A percentile compares a stretch with the other conserved stretches of the same genome.
These are phyloP conservation scores for Ceratina japonica DNA, from an alignment of 1,140 invertebrate genomes.

Conservation along the genomic window DNA sequence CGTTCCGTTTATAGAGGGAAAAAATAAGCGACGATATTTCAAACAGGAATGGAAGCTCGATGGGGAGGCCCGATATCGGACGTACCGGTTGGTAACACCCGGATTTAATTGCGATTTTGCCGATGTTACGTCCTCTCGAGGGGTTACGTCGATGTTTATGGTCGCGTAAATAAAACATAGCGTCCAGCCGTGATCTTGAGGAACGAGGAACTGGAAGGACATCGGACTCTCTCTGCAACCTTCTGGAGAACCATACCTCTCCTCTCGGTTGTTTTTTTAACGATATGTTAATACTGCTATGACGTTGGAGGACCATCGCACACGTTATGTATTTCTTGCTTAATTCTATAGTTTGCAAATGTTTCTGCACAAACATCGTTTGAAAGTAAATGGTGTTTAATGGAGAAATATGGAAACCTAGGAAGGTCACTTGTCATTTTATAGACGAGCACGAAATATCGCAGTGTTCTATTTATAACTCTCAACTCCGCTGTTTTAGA, in stretches of 20 bases:
- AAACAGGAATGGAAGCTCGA: background rate
- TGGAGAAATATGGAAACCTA: background rate
- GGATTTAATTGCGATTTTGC: constrained; percentile 2
- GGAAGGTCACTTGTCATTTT: background rate
- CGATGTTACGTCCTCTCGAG: background rate
- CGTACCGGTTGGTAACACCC: background rate
- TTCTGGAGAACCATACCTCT: background rate
- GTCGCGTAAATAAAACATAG: background rate
- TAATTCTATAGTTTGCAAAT: background rate
- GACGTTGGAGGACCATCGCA: background rate
- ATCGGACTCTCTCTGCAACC: background rate
- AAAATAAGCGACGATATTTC: constrained; percentile 5
- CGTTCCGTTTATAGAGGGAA: background rate
- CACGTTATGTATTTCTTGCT: background rate
- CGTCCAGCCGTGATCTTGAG: background rate
- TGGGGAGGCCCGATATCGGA: background rate
- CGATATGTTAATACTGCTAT: constrained; percentile 6
- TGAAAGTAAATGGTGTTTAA: background rate
- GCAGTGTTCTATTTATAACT: constrained; percentile 20
- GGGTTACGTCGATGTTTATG: constrained; percentile 17
- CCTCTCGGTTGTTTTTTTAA: background rate
- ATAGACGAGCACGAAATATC: background rate
- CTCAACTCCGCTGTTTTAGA: background rate
- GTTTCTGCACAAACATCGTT: background rate
- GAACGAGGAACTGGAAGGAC: background rate